Evolutionary conservation across 2,888 invertebrate species (phyloP).

Genomic region (Mystacides longicornis): DNA sequence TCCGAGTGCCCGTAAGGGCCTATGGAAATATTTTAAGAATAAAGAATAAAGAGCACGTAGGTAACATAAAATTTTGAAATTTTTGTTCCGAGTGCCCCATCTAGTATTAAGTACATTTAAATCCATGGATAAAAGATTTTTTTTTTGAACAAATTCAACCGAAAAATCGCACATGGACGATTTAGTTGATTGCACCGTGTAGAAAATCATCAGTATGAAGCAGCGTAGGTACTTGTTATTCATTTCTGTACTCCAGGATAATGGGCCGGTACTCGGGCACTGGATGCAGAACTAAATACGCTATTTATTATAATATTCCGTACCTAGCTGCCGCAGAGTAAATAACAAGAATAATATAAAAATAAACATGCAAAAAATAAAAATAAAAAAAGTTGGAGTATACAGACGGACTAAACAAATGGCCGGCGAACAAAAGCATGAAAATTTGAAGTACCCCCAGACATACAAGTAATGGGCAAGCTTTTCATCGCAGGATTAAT

Average conservation of each 20-base stretch:
- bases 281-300: not conserved
- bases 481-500: not conserved
- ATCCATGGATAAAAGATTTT: too few species aligned
- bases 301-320: not conserved
- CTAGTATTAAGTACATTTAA: too few species aligned
- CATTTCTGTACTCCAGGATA: not conserved
- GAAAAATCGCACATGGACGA: too few species aligned
- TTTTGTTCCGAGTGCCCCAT: too few species aligned
- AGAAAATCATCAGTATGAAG: not conserved
- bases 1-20: too few species aligned
- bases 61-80: too few species aligned
- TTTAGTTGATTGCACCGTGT: not conserved
- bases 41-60: too few species aligned
- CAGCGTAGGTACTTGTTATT: not conserved
- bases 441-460: not conserved
- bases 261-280: not conserved
- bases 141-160: too few species aligned
- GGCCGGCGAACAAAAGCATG: not conserved
- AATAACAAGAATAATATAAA: not conserved
- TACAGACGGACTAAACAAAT: not conserved
- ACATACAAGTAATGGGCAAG: not conserved
- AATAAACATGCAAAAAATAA: not conserved
- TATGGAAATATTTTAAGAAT: too few species aligned
- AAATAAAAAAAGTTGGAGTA: too few species aligned
- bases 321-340: not conserved